phyloP scores from a whole-genome alignment of 2,797 vertebrate species.

The Toxotes lorentzi region DNA sequence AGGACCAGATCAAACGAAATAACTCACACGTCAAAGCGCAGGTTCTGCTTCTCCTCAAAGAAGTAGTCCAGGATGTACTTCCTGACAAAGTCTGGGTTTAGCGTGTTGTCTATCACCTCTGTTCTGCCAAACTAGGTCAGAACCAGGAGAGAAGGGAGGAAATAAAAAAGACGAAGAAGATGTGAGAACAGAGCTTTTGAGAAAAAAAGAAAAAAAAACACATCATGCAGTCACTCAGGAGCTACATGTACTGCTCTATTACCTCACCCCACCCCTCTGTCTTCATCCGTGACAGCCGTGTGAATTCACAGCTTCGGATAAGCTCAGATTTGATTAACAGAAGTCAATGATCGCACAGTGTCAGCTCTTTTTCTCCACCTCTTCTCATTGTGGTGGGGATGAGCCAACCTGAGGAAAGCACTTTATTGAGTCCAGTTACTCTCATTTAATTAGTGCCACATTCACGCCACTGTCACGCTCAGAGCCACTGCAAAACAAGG shows the following conservation, averaged over 20 bases:
- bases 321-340: conserved; percentile 63
- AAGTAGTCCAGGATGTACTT: conserved; percentile 97
- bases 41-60: conserved; percentile 97
- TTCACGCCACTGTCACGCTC: conserved; percentile 14
- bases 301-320: conserved; percentile 50
- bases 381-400: conserved; percentile 32
- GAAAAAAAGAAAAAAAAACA: background rate
- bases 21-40: conserved; percentile 97
- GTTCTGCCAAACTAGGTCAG: conserved; percentile 92
- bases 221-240: conserved; percentile 35
- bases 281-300: conserved; percentile 17
- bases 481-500: conserved; percentile 30
- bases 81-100: conserved; percentile 96
- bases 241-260: conserved; percentile 18
- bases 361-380: conserved; percentile 42
- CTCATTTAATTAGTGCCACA: conserved; percentile 55
- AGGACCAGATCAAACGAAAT: conserved; percentile 71
- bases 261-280: conserved; percentile 2
- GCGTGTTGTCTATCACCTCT: conserved; percentile 95
- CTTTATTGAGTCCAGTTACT: conserved; percentile 55
- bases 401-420: conserved; percentile 43
- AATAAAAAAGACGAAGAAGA: conserved; percentile 20
- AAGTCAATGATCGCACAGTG: conserved; percentile 44
- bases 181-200: conserved; percentile 21
- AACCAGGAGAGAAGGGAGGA: conserved; percentile 39